A percentile compares a stretch with the other conserved stretches of the same genome.
Conservation (phyloP, 2,888 invertebrate species). For the Caenorhabditis imperialis region DNA sequence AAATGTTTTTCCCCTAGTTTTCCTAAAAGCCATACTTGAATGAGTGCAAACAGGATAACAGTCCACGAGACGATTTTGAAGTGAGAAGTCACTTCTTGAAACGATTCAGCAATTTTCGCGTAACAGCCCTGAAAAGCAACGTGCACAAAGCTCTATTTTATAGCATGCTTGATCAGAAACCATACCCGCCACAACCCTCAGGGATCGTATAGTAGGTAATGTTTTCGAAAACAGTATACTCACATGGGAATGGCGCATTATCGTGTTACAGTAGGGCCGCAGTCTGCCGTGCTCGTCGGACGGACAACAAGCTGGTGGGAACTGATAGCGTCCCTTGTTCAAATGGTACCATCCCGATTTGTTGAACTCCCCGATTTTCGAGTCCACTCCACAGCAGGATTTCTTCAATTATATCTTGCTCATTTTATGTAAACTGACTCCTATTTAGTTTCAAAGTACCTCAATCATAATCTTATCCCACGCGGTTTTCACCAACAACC, state of each 20-base stretch:
- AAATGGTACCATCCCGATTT: constrained; percentile 72
- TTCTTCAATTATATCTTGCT: too few relatives aligned
- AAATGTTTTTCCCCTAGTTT: too few relatives aligned
- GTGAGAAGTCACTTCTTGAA: constrained; percentile 73
- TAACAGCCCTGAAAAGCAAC: constrained; percentile 72
- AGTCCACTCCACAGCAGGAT: constrained; percentile 77
- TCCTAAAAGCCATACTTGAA: constrained; percentile 74
- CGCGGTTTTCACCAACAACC: constrained; percentile 74
- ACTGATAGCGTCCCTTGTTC: constrained; percentile 65
- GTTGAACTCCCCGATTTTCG: constrained; percentile 75
- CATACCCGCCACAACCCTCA: too few relatives aligned
- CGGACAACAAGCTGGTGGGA: constrained; percentile 77
- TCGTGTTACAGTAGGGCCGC: constrained; percentile 68
- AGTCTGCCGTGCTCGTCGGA: constrained; percentile 69
- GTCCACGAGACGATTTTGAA: constrained; percentile 78
- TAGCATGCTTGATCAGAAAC: too few relatives aligned
- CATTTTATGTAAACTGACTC: too few relatives aligned
- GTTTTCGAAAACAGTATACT: constrained; percentile 40
- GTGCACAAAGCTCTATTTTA: too few relatives aligned
- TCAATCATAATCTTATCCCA: constrained; percentile 78
- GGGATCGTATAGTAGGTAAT: constrained; percentile 6
- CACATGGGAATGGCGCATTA: constrained; percentile 73
- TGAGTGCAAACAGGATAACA: constrained; percentile 72
- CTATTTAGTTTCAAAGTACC: constrained; percentile 59
- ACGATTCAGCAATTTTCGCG: constrained; percentile 72